These are phyloP conservation scores for Crotalus horridus DNA, from an alignment of 2,113 vertebrate genomes.

Conservation along the genomic window DNA sequence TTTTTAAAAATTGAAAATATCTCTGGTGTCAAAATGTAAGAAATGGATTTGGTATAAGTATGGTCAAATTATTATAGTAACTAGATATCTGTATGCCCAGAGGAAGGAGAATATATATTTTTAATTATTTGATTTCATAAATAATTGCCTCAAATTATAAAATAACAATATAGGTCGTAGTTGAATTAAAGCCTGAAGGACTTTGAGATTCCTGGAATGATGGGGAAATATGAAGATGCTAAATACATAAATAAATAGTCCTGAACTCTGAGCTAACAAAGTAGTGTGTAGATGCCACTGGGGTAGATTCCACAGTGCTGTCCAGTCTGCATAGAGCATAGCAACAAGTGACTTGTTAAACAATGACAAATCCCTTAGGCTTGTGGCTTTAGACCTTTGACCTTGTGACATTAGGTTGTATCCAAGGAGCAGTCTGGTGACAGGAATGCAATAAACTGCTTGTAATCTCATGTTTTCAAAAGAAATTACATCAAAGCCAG, in stretches of 20 bases:
- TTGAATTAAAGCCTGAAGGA: neutral
- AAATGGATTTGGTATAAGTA: neutral
- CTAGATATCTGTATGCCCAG: neutral
- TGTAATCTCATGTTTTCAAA: slow-evolving; percentile 73
- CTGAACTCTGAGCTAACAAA: neutral
- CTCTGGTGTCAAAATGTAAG: neutral
- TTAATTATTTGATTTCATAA: neutral
- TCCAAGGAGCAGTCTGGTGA: slow-evolving; percentile 66
- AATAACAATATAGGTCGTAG: neutral
- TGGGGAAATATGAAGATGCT: neutral
- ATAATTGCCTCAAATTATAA: neutral
- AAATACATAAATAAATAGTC: neutral
- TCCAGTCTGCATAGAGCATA: slow-evolving; percentile 46
- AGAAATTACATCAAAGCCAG: slow-evolving; percentile 74
- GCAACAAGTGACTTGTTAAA: slow-evolving; percentile 74
- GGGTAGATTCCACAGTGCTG: slow-evolving; percentile 15
- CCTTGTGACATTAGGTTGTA: slow-evolving; percentile 71
- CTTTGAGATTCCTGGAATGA: neutral
- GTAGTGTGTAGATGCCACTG: fast-evolving
- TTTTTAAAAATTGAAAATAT: neutral
- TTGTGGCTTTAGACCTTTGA: slow-evolving; percentile 79
- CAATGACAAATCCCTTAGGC: slow-evolving; percentile 72
- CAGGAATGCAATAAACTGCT: slow-evolving; percentile 73
- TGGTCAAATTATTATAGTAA: neutral
- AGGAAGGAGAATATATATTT: neutral